phyloP scores from a whole-genome alignment of 2,888 invertebrate species.

The Drosophila lutescens region DNA sequence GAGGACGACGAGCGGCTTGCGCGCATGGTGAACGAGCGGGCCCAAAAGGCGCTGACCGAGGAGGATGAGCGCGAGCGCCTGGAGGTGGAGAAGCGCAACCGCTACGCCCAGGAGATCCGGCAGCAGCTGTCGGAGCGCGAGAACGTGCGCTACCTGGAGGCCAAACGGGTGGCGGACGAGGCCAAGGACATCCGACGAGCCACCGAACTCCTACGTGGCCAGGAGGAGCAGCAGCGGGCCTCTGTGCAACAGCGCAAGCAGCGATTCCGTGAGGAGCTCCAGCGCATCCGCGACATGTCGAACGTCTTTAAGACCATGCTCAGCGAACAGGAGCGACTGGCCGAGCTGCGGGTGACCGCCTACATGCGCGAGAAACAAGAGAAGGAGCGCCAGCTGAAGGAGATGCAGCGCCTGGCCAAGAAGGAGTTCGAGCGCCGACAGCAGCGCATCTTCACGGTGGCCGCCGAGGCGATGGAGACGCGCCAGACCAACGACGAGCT shows the following conservation, averaged over 20 bases:
- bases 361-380: constrained; percentile 82
- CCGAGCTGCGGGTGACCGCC: constrained; percentile 82
- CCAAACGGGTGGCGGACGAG: constrained; percentile 83
- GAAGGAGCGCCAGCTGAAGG: constrained; percentile 79
- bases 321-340: constrained; percentile 82
- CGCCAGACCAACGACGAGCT: constrained; percentile 81
- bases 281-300: constrained; percentile 81
- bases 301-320: constrained; percentile 82
- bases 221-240: constrained; percentile 79
- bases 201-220: constrained; percentile 73
- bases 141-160: constrained; percentile 81
- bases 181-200: constrained; percentile 78
- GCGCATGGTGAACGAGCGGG: constrained; percentile 80
- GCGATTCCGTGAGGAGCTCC: constrained; percentile 82
- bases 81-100: constrained; percentile 68
- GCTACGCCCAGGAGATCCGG: constrained; percentile 82
- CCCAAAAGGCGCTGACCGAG: constrained; percentile 73
- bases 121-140: constrained; percentile 82
- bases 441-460: constrained; percentile 79
- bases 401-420: constrained; percentile 78
- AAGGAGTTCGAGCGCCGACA: constrained; percentile 83
- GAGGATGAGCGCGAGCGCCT: constrained; percentile 79
- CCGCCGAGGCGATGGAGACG: constrained; percentile 79
- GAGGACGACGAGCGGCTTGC: constrained; percentile 83
- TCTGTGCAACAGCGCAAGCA: constrained; percentile 72